Evolutionary conservation across 2,797 vertebrate species (phyloP), one percentile per base, ranked within the genome.

Genomic region (Tamandua tetradactyla): DNA sequence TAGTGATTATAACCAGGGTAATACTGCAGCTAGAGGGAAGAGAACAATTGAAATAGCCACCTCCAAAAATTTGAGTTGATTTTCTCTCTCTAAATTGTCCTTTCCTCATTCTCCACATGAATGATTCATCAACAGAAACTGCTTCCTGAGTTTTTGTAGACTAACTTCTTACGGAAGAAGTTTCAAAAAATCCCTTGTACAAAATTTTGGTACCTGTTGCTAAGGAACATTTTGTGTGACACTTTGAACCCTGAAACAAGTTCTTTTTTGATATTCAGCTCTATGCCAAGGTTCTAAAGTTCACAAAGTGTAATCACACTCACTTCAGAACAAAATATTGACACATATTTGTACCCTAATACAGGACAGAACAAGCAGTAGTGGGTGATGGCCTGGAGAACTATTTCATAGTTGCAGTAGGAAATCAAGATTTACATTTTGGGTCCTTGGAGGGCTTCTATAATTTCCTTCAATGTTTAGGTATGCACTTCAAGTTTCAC

Each of bases 341-440:
- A 95, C 89, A 89, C 79, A 80, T 66, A 42, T 96, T 86, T 94
- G 95, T 96, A 91, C 35, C 44, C 44, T 91, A 89, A 82, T 62
- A 80, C 71, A 90, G 87, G 88, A 64, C 42, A 91, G 76, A 94
- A 95, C 89, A 91, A 49, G 81, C 78, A 86, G 81, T 9, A 64
- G 79, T 94, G 93, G 85, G 95, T 79, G 97, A 97, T 1, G 83
- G 81, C 49, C 91, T 96, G 37, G 91, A 69, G 92, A 90, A 95
- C 89, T 93, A 95, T 97, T 96, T 96, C 95, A 42, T 90, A 95
- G 97, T 52, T 95, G 93, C 89, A 92, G 44, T 17, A 82, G 78
- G 44, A 87, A 94, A 95, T 90, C 76, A 80, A 85, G 87, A 89
- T 95, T 91, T 90, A 74, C 85, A 81, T 91, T 87, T 57, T 93